Conservation (phyloP, 2,888 invertebrate species). For the Oxystoma pomonae region DNA sequence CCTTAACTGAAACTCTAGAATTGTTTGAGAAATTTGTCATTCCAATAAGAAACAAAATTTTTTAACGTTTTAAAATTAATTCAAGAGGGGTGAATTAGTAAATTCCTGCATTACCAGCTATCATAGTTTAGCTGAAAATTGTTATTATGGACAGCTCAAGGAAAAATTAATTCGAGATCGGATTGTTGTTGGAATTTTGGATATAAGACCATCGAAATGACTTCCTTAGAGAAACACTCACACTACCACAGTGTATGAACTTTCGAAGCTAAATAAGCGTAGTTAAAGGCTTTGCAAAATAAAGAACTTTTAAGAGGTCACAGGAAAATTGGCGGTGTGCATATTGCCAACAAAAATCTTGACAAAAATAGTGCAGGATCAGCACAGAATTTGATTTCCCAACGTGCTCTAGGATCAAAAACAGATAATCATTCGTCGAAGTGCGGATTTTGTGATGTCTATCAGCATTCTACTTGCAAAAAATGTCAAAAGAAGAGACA, state of each 20-base stretch:
- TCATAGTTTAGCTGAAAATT: conserved; percentile 8
- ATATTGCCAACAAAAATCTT: background rate
- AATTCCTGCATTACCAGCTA: background rate
- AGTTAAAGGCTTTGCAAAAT: conserved; percentile 7
- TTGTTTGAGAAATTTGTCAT: too few species aligned
- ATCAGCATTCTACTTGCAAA: background rate
- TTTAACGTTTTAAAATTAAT: background rate
- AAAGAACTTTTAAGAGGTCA: background rate
- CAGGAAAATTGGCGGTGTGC: background rate
- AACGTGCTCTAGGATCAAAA: background rate
- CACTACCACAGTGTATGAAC: conserved; percentile 6
- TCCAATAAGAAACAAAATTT: background rate
- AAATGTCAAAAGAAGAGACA: background rate
- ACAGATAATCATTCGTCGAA: background rate
- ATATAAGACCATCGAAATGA: conserved; percentile 2
- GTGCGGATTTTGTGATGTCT: background rate
- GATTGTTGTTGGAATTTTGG: too few species aligned
- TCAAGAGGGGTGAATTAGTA: background rate
- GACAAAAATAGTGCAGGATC: background rate
- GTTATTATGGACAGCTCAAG: conserved; percentile 12
- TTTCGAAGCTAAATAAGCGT: conserved; percentile 8
- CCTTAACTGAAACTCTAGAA: too few species aligned
- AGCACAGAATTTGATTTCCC: background rate
- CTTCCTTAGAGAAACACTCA: conserved; percentile 10
- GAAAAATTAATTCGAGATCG: conserved; percentile 12